Percentiles rank a stretch among this genome's conserved stretches.
Evolutionary conservation across 2,888 invertebrate species (phyloP).

Genomic region (Axea sp.): DNA sequence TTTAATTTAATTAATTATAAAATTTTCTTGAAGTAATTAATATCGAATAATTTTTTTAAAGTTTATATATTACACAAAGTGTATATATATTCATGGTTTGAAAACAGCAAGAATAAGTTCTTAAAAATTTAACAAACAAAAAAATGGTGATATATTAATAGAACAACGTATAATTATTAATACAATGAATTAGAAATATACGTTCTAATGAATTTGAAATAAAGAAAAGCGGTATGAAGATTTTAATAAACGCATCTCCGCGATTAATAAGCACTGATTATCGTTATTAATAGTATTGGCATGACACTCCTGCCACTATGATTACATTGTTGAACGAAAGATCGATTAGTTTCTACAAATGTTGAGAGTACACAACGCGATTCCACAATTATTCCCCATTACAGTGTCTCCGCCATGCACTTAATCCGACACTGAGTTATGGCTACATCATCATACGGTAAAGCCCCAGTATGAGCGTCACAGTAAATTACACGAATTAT

Average conservation of each 20-base stretch:
- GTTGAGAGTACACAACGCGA: conserved; percentile 50
- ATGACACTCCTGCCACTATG: conserved; percentile 49
- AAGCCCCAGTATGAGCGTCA: conserved; percentile 49
- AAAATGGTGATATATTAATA: no score
- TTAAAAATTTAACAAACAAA: no score
- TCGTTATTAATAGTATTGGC: conserved; percentile 60
- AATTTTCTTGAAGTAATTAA: no score
- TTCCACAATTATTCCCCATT: conserved; percentile 63
- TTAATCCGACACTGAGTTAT: conserved; percentile 63
- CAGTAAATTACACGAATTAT: conserved; percentile 63
- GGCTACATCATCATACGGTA: conserved; percentile 53
- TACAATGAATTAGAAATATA: no score
- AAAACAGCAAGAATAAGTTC: no score
- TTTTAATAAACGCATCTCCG: conserved; percentile 29
- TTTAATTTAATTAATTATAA: no score
- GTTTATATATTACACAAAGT: no score
- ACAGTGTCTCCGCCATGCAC: conserved; percentile 58
- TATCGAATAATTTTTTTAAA: no score
- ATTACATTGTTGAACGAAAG: conserved; percentile 60
- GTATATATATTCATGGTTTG: no score
- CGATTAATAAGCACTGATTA: conserved; percentile 57
- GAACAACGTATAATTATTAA: no score
- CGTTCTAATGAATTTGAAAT: conserved; percentile 29
- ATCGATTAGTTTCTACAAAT: conserved; percentile 64
- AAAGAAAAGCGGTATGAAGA: conserved; percentile 24